A percentile compares a stretch with the other conserved stretches of the same genome.
phyloP scores from a whole-genome alignment of 2,888 invertebrate species.

The Coenonympha glycerion region DNA sequence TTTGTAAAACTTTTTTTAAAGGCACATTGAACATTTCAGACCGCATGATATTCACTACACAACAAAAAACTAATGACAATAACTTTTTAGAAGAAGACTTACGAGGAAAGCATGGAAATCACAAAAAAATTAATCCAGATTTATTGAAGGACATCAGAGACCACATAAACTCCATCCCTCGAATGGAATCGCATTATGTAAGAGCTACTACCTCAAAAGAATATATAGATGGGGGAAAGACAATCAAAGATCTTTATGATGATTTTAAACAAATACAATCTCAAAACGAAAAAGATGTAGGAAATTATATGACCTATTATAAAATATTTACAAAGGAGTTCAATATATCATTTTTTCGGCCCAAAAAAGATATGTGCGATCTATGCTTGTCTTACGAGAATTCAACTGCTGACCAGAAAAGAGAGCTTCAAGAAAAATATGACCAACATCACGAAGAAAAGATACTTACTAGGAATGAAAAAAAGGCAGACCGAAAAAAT shows the following conservation, averaged over 20 bases:
- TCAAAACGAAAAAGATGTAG: neutral
- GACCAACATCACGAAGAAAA: neutral
- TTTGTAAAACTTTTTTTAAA: slow-evolving; percentile 26
- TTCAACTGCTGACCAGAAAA: neutral
- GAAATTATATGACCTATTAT: slow-evolving; percentile 1
- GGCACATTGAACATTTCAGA: slow-evolving; percentile 22
- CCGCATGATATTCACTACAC: slow-evolving; percentile 19
- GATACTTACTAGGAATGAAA: neutral
- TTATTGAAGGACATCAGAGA: slow-evolving; percentile 17
- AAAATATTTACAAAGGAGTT: slow-evolving; percentile 13
- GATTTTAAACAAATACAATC: slow-evolving; percentile 10
- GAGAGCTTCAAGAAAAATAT: neutral
- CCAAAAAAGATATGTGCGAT: neutral
- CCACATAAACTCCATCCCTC: slow-evolving; percentile 25
- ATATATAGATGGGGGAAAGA: slow-evolving; percentile 26
- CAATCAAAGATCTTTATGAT: slow-evolving; percentile 21
- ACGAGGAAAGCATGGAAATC: slow-evolving; percentile 27
- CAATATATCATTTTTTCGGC: slow-evolving; percentile 15
- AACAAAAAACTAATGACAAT: slow-evolving; percentile 11
- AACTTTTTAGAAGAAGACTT: slow-evolving; percentile 17
- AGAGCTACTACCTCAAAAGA: no score
- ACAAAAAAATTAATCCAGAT: slow-evolving; percentile 18
- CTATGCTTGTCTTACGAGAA: neutral
- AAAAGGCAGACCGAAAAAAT: slow-evolving; percentile 5
- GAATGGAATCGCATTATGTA: no score